phyloP scores from a whole-genome alignment of 1,140 invertebrate species.

The Drosophila kanapiae region DNA sequence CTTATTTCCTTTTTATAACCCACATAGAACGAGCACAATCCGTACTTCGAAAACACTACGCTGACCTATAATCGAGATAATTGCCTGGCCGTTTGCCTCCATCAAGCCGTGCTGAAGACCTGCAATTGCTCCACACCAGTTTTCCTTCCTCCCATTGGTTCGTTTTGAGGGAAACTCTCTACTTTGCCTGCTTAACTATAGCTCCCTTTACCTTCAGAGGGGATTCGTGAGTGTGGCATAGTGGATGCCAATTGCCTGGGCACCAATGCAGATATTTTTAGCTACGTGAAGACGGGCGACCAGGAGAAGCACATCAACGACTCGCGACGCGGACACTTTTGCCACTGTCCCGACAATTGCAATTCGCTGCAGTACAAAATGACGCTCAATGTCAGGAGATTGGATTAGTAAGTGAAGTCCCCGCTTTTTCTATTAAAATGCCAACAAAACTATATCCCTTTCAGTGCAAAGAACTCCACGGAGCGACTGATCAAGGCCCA shows the following conservation, averaged over 20 bases:
- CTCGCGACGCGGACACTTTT: slow-evolving; percentile 49
- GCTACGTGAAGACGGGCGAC: slow-evolving; percentile 52
- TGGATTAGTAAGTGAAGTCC: slow-evolving; percentile 46
- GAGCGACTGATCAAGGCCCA: slow-evolving; percentile 46
- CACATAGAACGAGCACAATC: slow-evolving; percentile 52
- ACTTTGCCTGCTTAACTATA: not conserved
- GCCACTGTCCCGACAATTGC: slow-evolving; percentile 65
- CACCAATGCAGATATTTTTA: slow-evolving; percentile 58
- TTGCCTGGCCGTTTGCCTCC: slow-evolving; percentile 61
- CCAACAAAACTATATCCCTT: not conserved
- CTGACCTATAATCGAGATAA: slow-evolving; percentile 58
- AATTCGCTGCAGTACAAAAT: slow-evolving; percentile 45
- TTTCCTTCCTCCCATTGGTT: slow-evolving; percentile 51
- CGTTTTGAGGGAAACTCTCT: not conserved
- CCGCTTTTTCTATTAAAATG: not conserved
- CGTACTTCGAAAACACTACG: slow-evolving; percentile 20
- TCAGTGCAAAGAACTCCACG: slow-evolving; percentile 38
- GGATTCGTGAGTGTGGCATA: slow-evolving; percentile 54
- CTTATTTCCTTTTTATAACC: not conserved
- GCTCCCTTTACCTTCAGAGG: slow-evolving; percentile 11
- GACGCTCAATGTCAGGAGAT: slow-evolving; percentile 54
- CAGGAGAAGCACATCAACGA: slow-evolving; percentile 70
- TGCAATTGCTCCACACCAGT: slow-evolving; percentile 66
- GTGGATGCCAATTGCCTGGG: slow-evolving; percentile 59
- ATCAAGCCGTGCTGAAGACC: slow-evolving; percentile 36